Evolutionary conservation across 2,113 vertebrate species (phyloP), one percentile per base, ranked within the genome.

Genomic region (Pogonocichla stellata): DNA sequence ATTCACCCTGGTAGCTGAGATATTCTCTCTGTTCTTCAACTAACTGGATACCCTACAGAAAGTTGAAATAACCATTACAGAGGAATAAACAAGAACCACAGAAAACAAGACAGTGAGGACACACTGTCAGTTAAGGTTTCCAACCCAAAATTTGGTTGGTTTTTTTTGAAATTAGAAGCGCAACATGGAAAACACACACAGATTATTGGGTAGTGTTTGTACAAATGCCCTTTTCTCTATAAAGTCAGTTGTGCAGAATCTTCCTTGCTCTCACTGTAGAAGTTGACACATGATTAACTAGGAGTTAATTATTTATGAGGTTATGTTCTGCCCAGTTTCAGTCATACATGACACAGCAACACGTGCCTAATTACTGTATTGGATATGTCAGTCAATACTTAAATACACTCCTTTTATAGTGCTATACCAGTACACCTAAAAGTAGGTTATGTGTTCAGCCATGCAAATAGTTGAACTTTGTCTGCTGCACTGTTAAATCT

Each of bases 251-350:
- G 20, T 15, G 22, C n/a, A 79, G 54, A 53, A 77, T 57, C 54
- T 17, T 77, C 54, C 25, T 40, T 40, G 25, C 9, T 69, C 33
- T 57, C n/a, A 25, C 2, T 8, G 51, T 10, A 71, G 40, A 67
- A 61, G 54, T 12, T 53, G 40, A 58, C 54, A 33, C 26, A 9
- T 31, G 24, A 75, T 61, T 61, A 70, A 92, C 42, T 1, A 5
- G 17, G 47, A 86, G 80, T 82, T 92, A 91, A 75, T 80, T 81
- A 88, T 86, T 90, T 93, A 88, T 45, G 17, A 91, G 87, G 79
- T 86, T 70, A 47, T 2, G 14, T 67, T 67, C 58, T 66, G 47
- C 56, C 56, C 64, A 57, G 60, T 92, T 83, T 81, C 89, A 88
- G 80, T 77, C 77, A 56, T 36, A 83, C 14, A 20, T 57, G 80